Conservation (phyloP, 2,888 invertebrate species). For the Tholera decimalis region DNA sequence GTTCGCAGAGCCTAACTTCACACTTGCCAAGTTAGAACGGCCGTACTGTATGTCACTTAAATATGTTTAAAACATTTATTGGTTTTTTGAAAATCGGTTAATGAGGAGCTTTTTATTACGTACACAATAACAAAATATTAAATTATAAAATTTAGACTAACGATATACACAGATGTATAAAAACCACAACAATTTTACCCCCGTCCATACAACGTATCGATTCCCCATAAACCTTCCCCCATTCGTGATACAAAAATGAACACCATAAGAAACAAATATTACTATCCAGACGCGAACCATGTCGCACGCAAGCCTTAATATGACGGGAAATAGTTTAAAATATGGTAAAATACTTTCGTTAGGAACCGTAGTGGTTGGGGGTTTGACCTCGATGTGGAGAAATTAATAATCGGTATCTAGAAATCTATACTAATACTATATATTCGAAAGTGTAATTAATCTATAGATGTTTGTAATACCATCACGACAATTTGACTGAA, state of each 20-base stretch:
- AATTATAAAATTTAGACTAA: too few species aligned
- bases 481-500: too few species aligned
- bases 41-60: too few species aligned
- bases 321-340: conserved; percentile 42
- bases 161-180: background rate
- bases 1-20: too few species aligned
- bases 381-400: conserved; percentile 18
- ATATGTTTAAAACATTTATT: too few species aligned
- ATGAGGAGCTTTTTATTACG: too few species aligned
- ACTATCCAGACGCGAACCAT: conserved; percentile 49
- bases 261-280: conserved; percentile 61
- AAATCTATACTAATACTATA: too few species aligned
- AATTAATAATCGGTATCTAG: background rate
- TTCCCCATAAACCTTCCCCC: conserved; percentile 53
- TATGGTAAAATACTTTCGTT: conserved; percentile 35
- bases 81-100: too few species aligned
- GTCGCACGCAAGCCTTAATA: conserved; percentile 57
- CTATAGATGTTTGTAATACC: too few species aligned
- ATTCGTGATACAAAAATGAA: conserved; percentile 64
- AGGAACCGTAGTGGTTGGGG: background rate
- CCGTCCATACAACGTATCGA: conserved; percentile 47
- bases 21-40: too few species aligned
- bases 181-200: conserved; percentile 17
- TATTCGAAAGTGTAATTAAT: too few species aligned
- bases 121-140: too few species aligned